Evolutionary conservation across 2,797 vertebrate species (phyloP), one percentile per base, ranked within the genome.

Genomic region (Etheostoma perlongum): DNA sequence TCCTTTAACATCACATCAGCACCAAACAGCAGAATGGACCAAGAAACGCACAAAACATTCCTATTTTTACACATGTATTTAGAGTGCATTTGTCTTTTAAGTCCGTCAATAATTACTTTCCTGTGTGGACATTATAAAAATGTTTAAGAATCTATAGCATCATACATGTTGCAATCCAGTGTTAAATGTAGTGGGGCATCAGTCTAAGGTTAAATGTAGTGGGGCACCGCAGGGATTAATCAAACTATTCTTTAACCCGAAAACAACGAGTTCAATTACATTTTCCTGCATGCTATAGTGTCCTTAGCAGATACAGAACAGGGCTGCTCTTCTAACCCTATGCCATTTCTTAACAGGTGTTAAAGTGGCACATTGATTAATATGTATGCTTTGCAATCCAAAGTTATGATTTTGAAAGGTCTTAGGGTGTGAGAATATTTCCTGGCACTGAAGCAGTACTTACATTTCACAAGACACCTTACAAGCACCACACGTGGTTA

Each of bases 351-450:
- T n/a, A 55, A 52, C 53, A 71, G 15, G n/a, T 46, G 42, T 74
- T 51, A 18, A 33, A 49, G 8, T 36, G 15, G 19, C 23, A 44
- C 8, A 51, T 49, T 12, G 10, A 40, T 40, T 30, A 58, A 30
- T 25, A 47, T 8, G 4, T 18, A 21, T 21, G 40, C 25, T 16
- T 1, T 47, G 21, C 40, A 72, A 25, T 42, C 15, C 21, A 42
- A 21, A 11, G 18, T n/a, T 64, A 21, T 48, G 63, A 67, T 63
- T 64, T 18, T 59, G 13, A 72, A 55, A 52, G 46, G 53, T 33
- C 5, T 46, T 7, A 27, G 2, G 0, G 6, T 49, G 30, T 6
- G 25, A 70, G 2, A 48, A 52, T 52, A 8, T 46, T 42, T 67
- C 42, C 70, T 78, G 33, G 8, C 46, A 44, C 6, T 30, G 10